Evolutionary conservation across 2,113 vertebrate genomes (phyloP).

Genomic region (Ammodytes dubius): DNA sequence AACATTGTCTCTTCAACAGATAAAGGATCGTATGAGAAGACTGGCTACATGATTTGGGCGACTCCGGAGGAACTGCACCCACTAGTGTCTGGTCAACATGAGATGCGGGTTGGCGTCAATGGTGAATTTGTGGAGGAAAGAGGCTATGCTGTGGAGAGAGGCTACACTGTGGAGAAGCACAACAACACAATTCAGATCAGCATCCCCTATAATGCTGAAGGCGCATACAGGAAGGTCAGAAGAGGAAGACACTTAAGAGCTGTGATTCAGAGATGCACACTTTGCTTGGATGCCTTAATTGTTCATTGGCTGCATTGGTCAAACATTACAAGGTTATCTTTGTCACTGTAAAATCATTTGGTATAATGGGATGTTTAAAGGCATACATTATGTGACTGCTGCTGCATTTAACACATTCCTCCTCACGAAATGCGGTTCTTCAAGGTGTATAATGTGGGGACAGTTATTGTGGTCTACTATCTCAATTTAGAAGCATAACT

Average conservation of each 20-base stretch:
- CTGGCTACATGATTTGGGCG: conserved; percentile 59
- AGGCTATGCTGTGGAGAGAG: conserved; percentile 2
- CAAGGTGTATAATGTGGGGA: no score
- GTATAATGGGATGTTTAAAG: no score
- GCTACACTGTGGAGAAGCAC: conserved; percentile 36
- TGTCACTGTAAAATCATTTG: no score
- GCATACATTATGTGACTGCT: no score
- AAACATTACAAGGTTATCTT: background rate
- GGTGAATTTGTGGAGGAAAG: conserved; percentile 50
- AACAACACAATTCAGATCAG: conserved; percentile 25
- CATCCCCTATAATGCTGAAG: conserved; percentile 68
- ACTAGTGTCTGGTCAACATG: conserved; percentile 4
- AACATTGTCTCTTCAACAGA: conserved; percentile 40
- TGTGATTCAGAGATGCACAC: background rate
- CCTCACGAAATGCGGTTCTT: no score
- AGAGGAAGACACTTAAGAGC: background rate
- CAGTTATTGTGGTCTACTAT: no score
- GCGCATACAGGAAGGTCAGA: conserved; percentile 71
- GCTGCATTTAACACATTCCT: no score
- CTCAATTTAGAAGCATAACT: no score
- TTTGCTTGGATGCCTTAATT: background rate
- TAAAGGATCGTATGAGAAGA: conserved; percentile 45
- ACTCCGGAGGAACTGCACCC: conserved; percentile 60
- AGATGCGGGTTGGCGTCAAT: conserved; percentile 32
- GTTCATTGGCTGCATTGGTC: background rate